Percentiles rank a stretch among this genome's conserved stretches.
These are phyloP conservation scores for Alethe castanea DNA, from an alignment of 2,113 vertebrate species.

Conservation along the genomic window DNA sequence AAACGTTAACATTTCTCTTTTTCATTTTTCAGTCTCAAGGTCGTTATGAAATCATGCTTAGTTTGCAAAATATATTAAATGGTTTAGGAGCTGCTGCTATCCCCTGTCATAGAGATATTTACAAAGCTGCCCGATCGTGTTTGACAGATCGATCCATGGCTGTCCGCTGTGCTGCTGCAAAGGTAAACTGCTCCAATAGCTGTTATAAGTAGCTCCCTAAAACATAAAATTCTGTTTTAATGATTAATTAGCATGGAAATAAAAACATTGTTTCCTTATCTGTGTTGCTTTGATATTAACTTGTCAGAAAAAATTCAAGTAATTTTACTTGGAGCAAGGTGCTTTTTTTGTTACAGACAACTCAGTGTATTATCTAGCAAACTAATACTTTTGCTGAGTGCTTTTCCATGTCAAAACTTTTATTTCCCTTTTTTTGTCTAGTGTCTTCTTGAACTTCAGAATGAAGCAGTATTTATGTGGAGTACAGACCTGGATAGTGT, in stretches of 20 bases:
- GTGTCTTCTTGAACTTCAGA: conserved; percentile 93
- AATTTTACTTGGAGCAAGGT: neutral
- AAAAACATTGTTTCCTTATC: neutral
- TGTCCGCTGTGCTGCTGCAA: conserved; percentile 91
- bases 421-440: conserved; percentile 50
- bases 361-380: neutral
- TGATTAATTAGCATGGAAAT: neutral
- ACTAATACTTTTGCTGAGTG: neutral
- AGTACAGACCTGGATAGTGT: conserved; percentile 89
- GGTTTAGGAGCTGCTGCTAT: conserved; percentile 82
- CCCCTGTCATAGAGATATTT: conserved; percentile 89
- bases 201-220: neutral
- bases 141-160: conserved; percentile 92
- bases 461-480: conserved; percentile 91
- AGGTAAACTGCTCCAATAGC: conserved; percentile 74
- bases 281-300: neutral
- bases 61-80: conserved; percentile 84
- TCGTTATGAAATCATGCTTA: conserved; percentile 91
- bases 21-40: conserved; percentile 87
- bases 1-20: neutral
- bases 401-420: conserved; percentile 1
- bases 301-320: neutral
- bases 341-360: neutral
- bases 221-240: neutral
- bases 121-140: conserved; percentile 87